Conservation (phyloP, 2,797 vertebrate species). For the Tachyglossus aculeatus region DNA sequence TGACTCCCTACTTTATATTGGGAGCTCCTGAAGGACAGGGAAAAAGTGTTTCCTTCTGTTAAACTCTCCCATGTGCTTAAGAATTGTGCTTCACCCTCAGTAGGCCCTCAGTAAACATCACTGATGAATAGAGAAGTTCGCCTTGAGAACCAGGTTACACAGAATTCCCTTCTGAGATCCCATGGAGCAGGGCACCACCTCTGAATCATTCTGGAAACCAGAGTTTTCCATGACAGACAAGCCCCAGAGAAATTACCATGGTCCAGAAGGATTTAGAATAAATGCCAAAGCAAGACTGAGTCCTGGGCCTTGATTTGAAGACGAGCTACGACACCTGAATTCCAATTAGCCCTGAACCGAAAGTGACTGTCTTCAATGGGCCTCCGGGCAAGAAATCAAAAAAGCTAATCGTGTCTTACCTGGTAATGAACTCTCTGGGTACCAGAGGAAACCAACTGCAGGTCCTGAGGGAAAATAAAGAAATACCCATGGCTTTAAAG, state of each 20-base stretch:
- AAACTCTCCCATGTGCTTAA: too few relatives aligned
- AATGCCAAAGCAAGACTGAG: neutral
- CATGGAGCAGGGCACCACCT: too few relatives aligned
- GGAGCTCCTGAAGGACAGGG: too few relatives aligned
- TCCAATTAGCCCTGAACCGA: neutral
- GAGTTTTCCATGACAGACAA: neutral
- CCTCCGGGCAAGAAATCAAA: neutral
- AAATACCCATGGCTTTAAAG: conserved; percentile 2
- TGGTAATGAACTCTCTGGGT: conserved; percentile 94
- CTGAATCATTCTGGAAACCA: neutral
- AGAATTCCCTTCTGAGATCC: too few relatives aligned
- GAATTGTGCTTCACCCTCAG: too few relatives aligned
- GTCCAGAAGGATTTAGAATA: neutral
- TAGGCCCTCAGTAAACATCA: too few relatives aligned
- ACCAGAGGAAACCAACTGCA: conserved; percentile 75
- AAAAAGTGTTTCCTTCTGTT: too few relatives aligned
- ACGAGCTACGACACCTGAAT: neutral
- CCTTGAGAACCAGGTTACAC: too few relatives aligned
- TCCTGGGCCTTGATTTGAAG: neutral
- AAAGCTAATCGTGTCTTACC: conserved; percentile 75
- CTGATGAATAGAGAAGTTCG: too few relatives aligned
- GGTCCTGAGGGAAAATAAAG: conserved; percentile 68
- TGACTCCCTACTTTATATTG: too few relatives aligned
- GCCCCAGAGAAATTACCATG: neutral
- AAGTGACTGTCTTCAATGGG: neutral